These are phyloP conservation scores for Spicauda simplicius DNA, from an alignment of 2,888 invertebrate species.

Conservation along the genomic window DNA sequence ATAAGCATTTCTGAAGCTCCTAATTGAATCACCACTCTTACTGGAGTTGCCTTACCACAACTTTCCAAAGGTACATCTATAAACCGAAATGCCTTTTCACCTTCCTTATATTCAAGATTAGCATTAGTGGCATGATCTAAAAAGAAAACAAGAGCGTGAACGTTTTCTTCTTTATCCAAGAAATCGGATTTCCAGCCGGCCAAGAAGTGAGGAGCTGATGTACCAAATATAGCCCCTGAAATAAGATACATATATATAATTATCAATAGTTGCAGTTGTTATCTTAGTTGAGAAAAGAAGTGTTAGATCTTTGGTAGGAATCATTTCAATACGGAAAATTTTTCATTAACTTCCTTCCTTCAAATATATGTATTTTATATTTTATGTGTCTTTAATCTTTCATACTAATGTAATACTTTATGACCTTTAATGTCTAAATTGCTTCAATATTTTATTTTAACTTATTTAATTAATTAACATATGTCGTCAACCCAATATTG, in stretches of 20 bases:
- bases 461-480: no score
- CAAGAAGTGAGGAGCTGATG: conserved; percentile 91
- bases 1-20: conserved; percentile 90
- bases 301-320: no score
- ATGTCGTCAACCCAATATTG: no score
- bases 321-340: no score
- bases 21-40: conserved; percentile 90
- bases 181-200: conserved; percentile 96
- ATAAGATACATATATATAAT: conserved; percentile 49
- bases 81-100: conserved; percentile 79
- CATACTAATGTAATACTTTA: no score
- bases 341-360: no score
- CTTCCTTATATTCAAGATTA: conserved; percentile 83
- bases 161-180: conserved; percentile 90
- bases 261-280: no score
- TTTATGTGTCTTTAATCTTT: neutral
- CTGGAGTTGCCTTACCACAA: conserved; percentile 89
- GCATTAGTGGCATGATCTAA: conserved; percentile 90
- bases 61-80: conserved; percentile 93
- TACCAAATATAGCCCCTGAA: conserved; percentile 92
- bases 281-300: no score
- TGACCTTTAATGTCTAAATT: no score
- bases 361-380: no score
- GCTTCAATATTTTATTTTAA: no score
- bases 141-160: conserved; percentile 90